phyloP scores from a whole-genome alignment of 1,140 invertebrate species.

The Pantala flavescens region DNA sequence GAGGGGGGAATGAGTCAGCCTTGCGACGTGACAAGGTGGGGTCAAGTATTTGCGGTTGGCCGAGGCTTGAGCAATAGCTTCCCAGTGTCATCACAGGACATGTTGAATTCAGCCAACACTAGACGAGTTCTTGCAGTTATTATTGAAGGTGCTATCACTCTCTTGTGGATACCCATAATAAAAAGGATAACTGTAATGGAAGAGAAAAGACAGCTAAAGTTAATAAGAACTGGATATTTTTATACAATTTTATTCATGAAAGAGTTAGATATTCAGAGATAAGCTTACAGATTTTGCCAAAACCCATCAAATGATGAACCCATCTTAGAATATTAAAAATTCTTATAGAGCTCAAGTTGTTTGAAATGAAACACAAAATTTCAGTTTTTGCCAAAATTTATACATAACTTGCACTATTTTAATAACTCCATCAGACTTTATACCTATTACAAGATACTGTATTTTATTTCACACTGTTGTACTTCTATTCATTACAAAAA shows the following conservation, averaged over 20 bases:
- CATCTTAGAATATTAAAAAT: too few relatives aligned
- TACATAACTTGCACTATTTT: too few relatives aligned
- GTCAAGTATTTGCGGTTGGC: conserved; percentile 31
- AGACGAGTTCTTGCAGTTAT: conserved; percentile 79
- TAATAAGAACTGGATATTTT: conserved; percentile 13
- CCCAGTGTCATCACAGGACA: conserved; percentile 95
- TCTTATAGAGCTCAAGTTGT: too few relatives aligned
- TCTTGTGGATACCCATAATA: conserved; percentile 82
- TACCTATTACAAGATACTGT: too few relatives aligned
- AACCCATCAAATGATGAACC: too few relatives aligned
- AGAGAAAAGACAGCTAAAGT: conserved; percentile 12
- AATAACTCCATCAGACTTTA: too few relatives aligned
- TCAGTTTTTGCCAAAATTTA: too few relatives aligned
- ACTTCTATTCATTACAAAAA: too few relatives aligned
- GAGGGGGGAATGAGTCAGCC: background rate
- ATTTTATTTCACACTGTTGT: too few relatives aligned
- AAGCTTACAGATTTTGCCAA: too few relatives aligned
- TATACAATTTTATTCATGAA: conserved; percentile 16
- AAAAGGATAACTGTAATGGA: conserved; percentile 69
- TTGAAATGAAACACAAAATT: too few relatives aligned
- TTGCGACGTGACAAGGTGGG: background rate
- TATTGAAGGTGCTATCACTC: conserved; percentile 92
- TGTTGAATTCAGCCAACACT: conserved; percentile 90
- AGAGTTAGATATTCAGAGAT: conserved; percentile 20
- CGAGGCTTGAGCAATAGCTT: conserved; percentile 78